A percentile compares a stretch with the other conserved stretches of the same genome.
phyloP scores from a whole-genome alignment of 2,113 vertebrate species.

The Prinia subflava region DNA sequence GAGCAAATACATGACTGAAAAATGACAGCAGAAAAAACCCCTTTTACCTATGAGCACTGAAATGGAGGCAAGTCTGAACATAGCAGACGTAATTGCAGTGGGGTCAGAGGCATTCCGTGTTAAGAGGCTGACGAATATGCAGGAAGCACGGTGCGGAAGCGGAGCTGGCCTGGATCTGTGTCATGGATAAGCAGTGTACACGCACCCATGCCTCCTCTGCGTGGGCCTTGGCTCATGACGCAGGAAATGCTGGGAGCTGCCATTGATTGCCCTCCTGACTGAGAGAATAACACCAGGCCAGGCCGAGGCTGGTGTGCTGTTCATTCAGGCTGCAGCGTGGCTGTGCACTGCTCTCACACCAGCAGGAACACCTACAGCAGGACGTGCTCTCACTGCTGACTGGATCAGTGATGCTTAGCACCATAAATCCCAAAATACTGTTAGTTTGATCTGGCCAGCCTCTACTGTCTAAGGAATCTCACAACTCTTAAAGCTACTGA shows the following conservation, averaged over 20 bases:
- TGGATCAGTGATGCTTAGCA: neutral
- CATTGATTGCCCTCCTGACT: accelerated
- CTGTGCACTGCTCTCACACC: accelerated
- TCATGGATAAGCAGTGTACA: neutral
- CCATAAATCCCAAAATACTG: neutral
- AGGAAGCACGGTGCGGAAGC: accelerated
- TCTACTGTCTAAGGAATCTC: neutral
- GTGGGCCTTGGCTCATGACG: accelerated
- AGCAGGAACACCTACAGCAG: neutral
- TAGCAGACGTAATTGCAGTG: neutral
- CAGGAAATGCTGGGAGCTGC: neutral
- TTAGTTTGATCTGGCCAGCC: neutral
- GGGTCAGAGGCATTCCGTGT: neutral
- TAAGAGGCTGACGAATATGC: neutral
- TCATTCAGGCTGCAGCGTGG: accelerated
- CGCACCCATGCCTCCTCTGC: accelerated
- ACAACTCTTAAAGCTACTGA: neutral
- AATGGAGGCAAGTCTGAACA: neutral
- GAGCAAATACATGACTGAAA: neutral
- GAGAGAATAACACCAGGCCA: accelerated
- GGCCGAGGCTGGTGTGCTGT: neutral
- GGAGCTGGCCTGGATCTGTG: neutral
- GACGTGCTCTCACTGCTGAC: neutral
- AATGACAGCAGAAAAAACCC: neutral
- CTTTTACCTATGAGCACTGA: neutral